A percentile compares a stretch with the other conserved stretches of the same genome.
Conservation (phyloP, 1,140 invertebrate genomes). For the Drosophila ercepeae region DNA sequence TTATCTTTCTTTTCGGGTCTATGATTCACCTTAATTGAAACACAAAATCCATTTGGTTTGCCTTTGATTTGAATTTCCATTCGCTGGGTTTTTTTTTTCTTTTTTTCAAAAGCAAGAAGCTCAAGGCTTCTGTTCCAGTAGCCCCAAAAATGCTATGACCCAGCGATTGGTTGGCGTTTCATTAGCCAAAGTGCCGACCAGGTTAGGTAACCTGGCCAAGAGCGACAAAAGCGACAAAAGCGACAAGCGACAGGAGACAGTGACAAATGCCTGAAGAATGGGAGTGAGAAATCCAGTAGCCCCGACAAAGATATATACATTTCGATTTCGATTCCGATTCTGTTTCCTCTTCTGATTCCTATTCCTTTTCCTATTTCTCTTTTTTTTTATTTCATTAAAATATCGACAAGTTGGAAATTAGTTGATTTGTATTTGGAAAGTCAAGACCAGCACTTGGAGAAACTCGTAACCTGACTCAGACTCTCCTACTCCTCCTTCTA, state of each 20-base stretch:
- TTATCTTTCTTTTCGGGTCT: neutral
- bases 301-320: neutral
- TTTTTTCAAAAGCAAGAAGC: too few relatives aligned
- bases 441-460: slow-evolving; percentile 6
- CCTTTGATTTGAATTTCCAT: slow-evolving; percentile 1
- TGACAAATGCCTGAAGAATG: slow-evolving; percentile 52
- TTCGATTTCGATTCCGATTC: slow-evolving; percentile 31
- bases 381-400: slow-evolving; percentile 59
- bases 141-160: slow-evolving; percentile 34
- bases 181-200: slow-evolving; percentile 65
- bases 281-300: slow-evolving; percentile 26
- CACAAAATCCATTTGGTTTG: neutral
- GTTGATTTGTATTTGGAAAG: slow-evolving; percentile 69
- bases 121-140: slow-evolving; percentile 1
- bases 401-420: slow-evolving; percentile 73
- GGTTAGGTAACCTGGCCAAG: slow-evolving; percentile 24
- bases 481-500: too few relatives aligned
- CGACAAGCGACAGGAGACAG: slow-evolving; percentile 24
- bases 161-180: slow-evolving; percentile 42
- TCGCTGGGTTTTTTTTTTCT: neutral
- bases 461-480: too few relatives aligned
- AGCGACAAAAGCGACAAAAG: slow-evolving; percentile 22
- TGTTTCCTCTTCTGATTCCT: neutral
- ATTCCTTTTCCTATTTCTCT: neutral
- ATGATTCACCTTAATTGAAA: slow-evolving; percentile 3